Evolutionary conservation across 1,140 invertebrate genomes (phyloP), one percentile per base, ranked within the genome.

Genomic region (Zaprionus capensis): DNA sequence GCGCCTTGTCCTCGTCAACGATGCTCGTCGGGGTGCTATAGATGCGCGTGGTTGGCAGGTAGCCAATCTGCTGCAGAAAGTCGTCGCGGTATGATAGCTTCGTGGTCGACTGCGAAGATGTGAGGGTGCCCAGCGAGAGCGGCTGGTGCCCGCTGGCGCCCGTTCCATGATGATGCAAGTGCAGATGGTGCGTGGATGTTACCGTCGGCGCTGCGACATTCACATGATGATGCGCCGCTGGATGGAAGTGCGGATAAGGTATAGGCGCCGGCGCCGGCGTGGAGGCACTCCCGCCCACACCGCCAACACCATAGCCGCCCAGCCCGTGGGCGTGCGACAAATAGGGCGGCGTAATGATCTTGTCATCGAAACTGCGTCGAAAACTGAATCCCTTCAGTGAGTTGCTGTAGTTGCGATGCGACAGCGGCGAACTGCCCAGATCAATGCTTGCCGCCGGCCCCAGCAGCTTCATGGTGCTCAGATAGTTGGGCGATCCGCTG

Each of bases 41-140:
- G 69, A 92, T 92, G 69, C 91, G 91, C 26, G 91, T 92, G 15
- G 91, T 92, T 76, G 91, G 91, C 91, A 92, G 74, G 72, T 92
- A 92, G 63, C 91, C 91, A 85, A 92, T 92, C 83, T 92, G 91
- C 76, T 92, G 91, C 11, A 92, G 79, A 70, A 92, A 92, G 55
- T 92, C 91, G 61, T 92, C 91, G 38, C 91, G 85, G 67, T 91
- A 92, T 51, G 91, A 92, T 53, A 92, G 80, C 70, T 92, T 92
- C n/a, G 91, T 91, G 38, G 91, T 91, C 26, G 91, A 92, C 69
- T 92, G 91, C 36, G 91, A 92, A 14, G 91, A 90, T 28, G 82
- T 92, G 26, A 92, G 73, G 44, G 85, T 71, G 26, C 85, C 75
- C 55, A 90, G 71, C 12, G 85, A 86, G 4, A 91, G 56, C 7